Evolutionary conservation across 35 echinoderm and acorn worm genomes (phyloP).

Genomic region (Anneissia japonica): DNA sequence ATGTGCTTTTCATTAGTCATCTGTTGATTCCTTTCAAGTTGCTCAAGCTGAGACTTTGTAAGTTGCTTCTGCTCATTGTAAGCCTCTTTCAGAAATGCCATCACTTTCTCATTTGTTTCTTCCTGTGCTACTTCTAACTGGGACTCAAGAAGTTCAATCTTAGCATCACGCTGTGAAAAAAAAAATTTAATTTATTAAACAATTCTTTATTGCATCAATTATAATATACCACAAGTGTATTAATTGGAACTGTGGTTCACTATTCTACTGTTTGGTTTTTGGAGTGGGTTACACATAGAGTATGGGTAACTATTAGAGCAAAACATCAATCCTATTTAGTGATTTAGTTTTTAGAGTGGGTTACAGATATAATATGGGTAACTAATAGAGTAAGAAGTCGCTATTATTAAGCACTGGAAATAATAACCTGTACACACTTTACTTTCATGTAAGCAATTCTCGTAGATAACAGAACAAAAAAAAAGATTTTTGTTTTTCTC

Average conservation of each 20-base stretch:
- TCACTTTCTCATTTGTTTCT: conserved; percentile 33
- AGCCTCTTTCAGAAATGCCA: conserved; percentile 35
- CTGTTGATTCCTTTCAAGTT: conserved; percentile 51
- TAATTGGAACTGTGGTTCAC: neutral
- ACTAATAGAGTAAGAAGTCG: too few species aligned
- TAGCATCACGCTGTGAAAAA: conserved; percentile 51
- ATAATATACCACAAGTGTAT: neutral
- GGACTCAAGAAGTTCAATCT: conserved; percentile 51
- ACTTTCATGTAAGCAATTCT: too few species aligned
- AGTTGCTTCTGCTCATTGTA: conserved; percentile 52
- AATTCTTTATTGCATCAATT: neutral
- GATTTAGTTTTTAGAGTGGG: too few species aligned
- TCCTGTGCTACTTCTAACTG: conserved; percentile 35
- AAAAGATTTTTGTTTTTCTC: too few species aligned
- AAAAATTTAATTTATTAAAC: neutral
- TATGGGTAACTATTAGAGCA: too few species aligned
- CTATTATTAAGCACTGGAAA: too few species aligned
- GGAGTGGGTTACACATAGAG: too few species aligned
- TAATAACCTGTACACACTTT: too few species aligned
- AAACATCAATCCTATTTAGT: too few species aligned
- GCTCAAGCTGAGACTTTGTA: conserved; percentile 46
- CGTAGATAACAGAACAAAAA: too few species aligned
- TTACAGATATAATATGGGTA: too few species aligned
- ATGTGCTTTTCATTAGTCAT: conserved; percentile 26
- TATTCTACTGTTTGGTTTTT: neutral